Percentiles rank a stretch among this genome's conserved stretches.
Evolutionary conservation across 2,797 vertebrate genomes (phyloP).

Genomic region (Aulostomus chinensis): DNA sequence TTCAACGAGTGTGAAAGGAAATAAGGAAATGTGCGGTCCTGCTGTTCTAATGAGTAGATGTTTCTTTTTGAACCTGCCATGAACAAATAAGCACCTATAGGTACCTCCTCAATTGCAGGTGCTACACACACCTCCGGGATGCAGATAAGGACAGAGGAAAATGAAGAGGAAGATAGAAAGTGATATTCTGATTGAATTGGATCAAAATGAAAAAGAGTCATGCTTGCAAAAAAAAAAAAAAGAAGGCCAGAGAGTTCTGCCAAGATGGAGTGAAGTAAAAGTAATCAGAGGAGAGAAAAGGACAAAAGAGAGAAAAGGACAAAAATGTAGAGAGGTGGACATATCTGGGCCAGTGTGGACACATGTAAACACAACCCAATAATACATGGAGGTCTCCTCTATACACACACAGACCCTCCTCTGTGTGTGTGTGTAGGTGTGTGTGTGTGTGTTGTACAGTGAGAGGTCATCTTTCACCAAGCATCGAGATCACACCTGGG

Average conservation of each 20-base stretch:
- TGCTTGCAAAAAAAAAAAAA: not conserved
- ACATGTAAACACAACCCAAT: conserved; percentile 37
- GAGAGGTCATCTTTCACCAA: conserved; percentile 62
- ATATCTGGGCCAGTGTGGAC: conserved; percentile 49
- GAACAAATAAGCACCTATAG: too few species aligned
- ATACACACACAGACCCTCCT: conserved; percentile 41
- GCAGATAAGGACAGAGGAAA: too few species aligned
- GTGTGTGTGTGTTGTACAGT: conserved; percentile 10
- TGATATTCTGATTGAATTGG: not conserved
- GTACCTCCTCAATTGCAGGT: too few species aligned
- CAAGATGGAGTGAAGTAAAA: conserved; percentile 13
- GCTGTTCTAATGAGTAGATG: too few species aligned
- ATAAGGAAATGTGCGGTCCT: too few species aligned
- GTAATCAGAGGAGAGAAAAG: conserved; percentile 18
- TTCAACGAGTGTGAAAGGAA: too few species aligned
- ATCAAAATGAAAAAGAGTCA: not conserved
- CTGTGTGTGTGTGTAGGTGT: conserved; percentile 20
- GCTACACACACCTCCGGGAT: too few species aligned
- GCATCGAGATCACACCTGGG: conserved; percentile 55
- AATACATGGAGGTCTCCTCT: conserved; percentile 50
- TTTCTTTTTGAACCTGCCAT: too few species aligned
- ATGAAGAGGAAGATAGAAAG: too few species aligned
- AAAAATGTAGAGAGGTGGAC: conserved; percentile 43
- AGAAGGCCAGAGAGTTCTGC: not conserved
- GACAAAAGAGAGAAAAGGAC: conserved; percentile 23